Evolutionary conservation across 2,888 invertebrate species (phyloP), one percentile per base, ranked within the genome.

Genomic region (Tachina lurida): DNA sequence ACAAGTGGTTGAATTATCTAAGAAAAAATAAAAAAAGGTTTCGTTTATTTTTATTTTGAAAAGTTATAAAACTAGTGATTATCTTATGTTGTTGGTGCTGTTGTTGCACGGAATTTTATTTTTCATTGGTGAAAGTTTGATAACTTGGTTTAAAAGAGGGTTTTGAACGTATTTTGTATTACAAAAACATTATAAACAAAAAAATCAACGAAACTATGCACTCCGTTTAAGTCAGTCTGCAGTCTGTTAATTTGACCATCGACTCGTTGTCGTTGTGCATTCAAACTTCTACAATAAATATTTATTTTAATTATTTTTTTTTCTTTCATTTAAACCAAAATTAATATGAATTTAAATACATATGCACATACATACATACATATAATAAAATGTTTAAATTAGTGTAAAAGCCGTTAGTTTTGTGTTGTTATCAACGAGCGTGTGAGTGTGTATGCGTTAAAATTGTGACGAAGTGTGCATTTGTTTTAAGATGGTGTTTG

Each of bases 121-220:
- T 60, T 67, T 71, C 52, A 49, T 4, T 67, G 79, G 86, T 86
- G 86, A 86, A 86, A 86, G 83, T 86, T 86, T 83, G 73, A 73
- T 86, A 86, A 83, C 76, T 86, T 73, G 45, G 83, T 76, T 80
- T 78, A 47, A 71, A 80, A 77, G 68, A 74, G 65, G 65, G 60
- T 17, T 60, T 74, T 76, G 63, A 73, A 70, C 43, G 17, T 49
- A 58, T 78, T 78, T 31, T 31, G 7, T 41, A 39, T 19, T 45
- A 45, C 41, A 52, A 52, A 54, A 31, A 31, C 5, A 31, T 7
- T 7, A 62, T 52, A 31, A 70, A 62, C 45, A 63, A 3, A 76
- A 60, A 78, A 60, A 54, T 70, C 70, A 54, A 83, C 45, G 39
- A 60, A 83, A 83, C 41, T 63, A 47, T 47, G 63, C 82, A 76